These are phyloP conservation scores for Odontomyia ornata DNA, from an alignment of 2,888 invertebrate species.

Conservation along the genomic window DNA sequence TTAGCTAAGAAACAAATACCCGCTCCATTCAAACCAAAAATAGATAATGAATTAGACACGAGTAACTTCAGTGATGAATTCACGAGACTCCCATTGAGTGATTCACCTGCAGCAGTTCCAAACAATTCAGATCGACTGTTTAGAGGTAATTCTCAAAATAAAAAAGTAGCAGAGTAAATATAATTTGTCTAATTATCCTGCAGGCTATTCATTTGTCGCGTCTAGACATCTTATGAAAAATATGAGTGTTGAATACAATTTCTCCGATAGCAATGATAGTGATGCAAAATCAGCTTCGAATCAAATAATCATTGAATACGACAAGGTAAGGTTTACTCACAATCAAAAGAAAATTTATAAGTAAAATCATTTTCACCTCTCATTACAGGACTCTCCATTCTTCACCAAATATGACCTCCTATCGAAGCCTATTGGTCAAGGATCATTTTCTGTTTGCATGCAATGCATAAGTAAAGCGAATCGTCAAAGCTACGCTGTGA, in stretches of 20 bases:
- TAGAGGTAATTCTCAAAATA: conserved; percentile 68
- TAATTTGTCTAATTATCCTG: too few relatives aligned
- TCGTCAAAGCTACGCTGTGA: conserved; percentile 84
- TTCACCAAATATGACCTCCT: conserved; percentile 82
- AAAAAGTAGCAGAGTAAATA: not conserved
- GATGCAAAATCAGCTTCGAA: not conserved
- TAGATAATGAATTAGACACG: conserved; percentile 87
- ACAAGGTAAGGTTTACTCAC: conserved; percentile 22
- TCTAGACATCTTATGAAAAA: conserved; percentile 36
- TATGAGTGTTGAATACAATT: not conserved
- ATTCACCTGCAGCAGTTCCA: conserved; percentile 90
- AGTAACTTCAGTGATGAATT: conserved; percentile 98
- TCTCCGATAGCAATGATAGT: conserved; percentile 26
- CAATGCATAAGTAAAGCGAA: conserved; percentile 79
- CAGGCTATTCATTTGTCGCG: conserved; percentile 50
- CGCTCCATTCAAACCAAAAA: conserved; percentile 91
- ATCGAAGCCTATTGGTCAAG: conserved; percentile 79
- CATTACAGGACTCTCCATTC: conserved; percentile 79
- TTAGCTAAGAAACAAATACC: conserved; percentile 78
- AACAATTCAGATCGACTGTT: conserved; percentile 87
- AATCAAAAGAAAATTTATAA: too few relatives aligned
- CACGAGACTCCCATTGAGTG: conserved; percentile 89
- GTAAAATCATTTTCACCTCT: conserved; percentile 21
- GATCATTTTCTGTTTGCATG: conserved; percentile 88
- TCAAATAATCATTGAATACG: conserved; percentile 7